Conservation (phyloP, 2,113 vertebrate genomes). For the Platycercus adscitus region DNA sequence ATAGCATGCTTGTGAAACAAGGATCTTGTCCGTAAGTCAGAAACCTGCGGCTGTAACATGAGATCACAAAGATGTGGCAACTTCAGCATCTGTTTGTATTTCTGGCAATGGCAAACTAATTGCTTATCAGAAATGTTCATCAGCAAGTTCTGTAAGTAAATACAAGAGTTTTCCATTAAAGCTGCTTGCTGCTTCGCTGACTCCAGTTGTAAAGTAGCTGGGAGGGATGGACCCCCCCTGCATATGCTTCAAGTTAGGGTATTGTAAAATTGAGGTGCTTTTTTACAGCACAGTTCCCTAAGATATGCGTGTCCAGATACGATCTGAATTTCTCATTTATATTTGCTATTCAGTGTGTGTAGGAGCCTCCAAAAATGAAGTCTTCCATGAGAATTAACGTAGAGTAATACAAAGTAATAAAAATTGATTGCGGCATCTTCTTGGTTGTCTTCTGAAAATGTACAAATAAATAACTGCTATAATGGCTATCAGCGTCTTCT, state of each 20-base stretch:
- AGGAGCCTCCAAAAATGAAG: conserved; percentile 31
- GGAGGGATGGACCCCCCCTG: neutral
- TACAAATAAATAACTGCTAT: neutral
- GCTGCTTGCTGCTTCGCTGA: neutral
- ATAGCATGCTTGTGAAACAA: neutral
- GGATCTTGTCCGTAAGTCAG: neutral
- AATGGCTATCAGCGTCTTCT: neutral
- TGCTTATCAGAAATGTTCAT: conserved; percentile 44
- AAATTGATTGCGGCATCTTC: neutral
- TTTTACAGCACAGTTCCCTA: neutral
- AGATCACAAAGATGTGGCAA: neutral
- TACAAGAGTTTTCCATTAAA: neutral
- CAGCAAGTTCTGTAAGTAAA: conserved; percentile 20
- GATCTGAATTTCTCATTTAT: conserved; percentile 25
- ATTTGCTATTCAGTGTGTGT: neutral
- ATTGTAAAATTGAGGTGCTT: conserved; percentile 14
- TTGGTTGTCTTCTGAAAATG: neutral
- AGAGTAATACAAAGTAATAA: conserved; percentile 7
- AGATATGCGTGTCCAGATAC: conserved; percentile 16
- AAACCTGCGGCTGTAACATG: neutral
- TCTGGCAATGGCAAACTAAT: conserved; percentile 47
- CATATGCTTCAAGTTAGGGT: neutral
- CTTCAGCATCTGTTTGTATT: neutral
- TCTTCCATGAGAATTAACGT: conserved; percentile 10
- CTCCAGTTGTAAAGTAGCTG: neutral